Conservation (phyloP, 2,113 vertebrate species). For the Alaudala cheleensis region DNA sequence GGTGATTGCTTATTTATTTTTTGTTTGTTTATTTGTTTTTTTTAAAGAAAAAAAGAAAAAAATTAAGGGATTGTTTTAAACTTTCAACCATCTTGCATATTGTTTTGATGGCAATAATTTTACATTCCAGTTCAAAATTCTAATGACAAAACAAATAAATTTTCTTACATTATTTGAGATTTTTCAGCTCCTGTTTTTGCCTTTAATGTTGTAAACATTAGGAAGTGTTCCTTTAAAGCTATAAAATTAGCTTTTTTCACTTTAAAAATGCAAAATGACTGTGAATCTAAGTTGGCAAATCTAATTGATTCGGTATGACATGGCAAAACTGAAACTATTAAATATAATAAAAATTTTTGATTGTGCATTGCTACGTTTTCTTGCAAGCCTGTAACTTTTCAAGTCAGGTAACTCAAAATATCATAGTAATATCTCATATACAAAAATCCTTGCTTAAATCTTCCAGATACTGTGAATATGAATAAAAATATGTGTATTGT, state of each 20-base stretch:
- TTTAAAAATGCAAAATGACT: neutral
- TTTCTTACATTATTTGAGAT: neutral
- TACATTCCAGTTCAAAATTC: neutral
- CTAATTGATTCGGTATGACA: neutral
- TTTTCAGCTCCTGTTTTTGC: neutral
- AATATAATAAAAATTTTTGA: neutral
- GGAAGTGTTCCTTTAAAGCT: neutral
- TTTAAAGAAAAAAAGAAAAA: neutral
- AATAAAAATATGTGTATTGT: neutral
- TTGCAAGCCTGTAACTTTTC: neutral
- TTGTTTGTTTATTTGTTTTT: neutral
- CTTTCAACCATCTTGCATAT: neutral
- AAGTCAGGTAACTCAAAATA: neutral
- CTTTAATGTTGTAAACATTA: neutral
- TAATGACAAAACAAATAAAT: neutral
- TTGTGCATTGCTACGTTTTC: neutral
- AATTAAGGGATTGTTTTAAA: neutral
- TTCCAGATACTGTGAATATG: neutral
- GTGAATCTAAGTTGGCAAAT: neutral
- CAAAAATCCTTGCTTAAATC: neutral
- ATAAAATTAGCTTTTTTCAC: neutral
- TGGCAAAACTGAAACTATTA: neutral
- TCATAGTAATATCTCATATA: neutral
- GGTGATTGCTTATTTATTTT: neutral
- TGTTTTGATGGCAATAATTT: neutral